A percentile compares a stretch with the other conserved stretches of the same genome.
Conservation (phyloP, 2,888 invertebrate genomes). For the Urechis unicinctus region DNA sequence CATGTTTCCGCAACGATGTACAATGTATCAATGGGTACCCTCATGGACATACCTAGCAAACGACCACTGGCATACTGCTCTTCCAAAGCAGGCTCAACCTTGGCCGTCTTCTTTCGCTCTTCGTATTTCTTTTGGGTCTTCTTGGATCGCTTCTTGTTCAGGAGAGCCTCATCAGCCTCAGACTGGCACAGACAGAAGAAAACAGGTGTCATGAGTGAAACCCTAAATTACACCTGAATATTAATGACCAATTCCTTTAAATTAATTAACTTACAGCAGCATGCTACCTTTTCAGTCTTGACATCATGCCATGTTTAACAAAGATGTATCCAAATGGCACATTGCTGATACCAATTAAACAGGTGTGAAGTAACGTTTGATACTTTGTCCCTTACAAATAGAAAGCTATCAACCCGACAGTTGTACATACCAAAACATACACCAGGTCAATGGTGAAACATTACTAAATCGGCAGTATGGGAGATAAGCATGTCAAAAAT, state of each 20-base stretch:
- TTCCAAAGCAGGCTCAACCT: conserved; percentile 87
- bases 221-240: too few species aligned
- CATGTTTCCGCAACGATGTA: too few species aligned
- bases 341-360: too few species aligned
- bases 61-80: conserved; percentile 97
- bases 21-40: too few species aligned
- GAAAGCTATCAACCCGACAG: neutral
- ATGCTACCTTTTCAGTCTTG: too few species aligned
- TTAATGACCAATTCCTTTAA: too few species aligned
- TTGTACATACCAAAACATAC: neutral
- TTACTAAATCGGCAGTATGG: neutral
- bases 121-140: conserved; percentile 88
- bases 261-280: too few species aligned
- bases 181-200: conserved; percentile 23
- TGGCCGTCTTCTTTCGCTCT: conserved; percentile 80
- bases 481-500: neutral
- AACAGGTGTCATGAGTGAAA: too few species aligned
- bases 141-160: conserved; percentile 90
- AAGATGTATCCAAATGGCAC: too few species aligned
- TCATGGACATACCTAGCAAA: conserved; percentile 61
- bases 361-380: too few species aligned
- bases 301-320: too few species aligned
- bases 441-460: neutral
- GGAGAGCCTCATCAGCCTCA: conserved; percentile 83
- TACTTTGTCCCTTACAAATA: neutral